phyloP scores from a whole-genome alignment of 2,888 invertebrate species.

The Xestobium rufovillosum region DNA sequence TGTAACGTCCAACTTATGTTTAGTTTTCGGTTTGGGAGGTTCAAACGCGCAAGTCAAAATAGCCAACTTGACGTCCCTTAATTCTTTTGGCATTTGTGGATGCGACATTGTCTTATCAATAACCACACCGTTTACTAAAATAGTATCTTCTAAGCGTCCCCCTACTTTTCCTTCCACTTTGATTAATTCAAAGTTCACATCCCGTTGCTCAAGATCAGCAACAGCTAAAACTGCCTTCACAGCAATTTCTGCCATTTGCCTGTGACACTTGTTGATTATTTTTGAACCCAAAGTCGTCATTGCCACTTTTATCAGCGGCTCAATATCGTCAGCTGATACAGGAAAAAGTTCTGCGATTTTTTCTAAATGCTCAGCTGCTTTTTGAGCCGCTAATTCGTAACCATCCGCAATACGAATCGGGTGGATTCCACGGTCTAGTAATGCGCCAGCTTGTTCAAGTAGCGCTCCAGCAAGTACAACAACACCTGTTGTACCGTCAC shows the following conservation, averaged over 20 bases:
- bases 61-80: conserved; percentile 85
- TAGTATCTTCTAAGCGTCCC: conserved; percentile 93
- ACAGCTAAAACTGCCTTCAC: conserved; percentile 95
- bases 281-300: conserved; percentile 98
- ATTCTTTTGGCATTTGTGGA: conserved; percentile 96
- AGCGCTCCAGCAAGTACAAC: conserved; percentile 82
- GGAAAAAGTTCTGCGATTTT: conserved; percentile 84
- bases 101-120: conserved; percentile 99
- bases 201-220: conserved; percentile 85
- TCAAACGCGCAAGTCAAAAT: conserved; percentile 99
- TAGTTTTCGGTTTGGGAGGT: conserved; percentile 99
- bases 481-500: conserved; percentile 98
- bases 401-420: conserved; percentile 99
- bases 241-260: conserved; percentile 98
- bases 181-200: conserved; percentile 98
- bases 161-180: conserved; percentile 98
- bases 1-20: conserved; percentile 97
- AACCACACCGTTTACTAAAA: conserved; percentile 93
- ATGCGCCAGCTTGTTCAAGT: conserved; percentile 85
- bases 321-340: conserved; percentile 72
- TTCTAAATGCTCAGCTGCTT: conserved; percentile 79
- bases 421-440: conserved; percentile 95
- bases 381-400: conserved; percentile 91
- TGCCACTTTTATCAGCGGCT: conserved; percentile 87
- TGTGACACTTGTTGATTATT: conserved; percentile 94